A percentile compares a stretch with the other conserved stretches of the same genome.
These are phyloP conservation scores for Tupaia chinensis DNA, from an alignment of 2,113 vertebrate species.

Conservation along the genomic window DNA sequence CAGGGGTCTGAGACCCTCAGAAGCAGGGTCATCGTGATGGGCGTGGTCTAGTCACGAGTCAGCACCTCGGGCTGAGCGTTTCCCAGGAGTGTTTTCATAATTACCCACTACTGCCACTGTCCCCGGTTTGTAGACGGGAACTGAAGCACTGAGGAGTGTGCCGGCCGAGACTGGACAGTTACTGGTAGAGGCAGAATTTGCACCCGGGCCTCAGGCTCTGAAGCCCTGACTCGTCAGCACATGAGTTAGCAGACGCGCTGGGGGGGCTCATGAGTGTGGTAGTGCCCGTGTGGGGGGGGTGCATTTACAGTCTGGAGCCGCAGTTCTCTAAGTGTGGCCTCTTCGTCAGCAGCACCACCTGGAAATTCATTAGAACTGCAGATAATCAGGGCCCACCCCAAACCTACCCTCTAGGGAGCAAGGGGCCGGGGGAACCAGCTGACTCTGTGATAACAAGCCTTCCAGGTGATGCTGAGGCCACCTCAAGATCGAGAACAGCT, in stretches of 20 bases:
- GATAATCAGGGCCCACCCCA: accelerated
- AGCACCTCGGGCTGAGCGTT: too few relatives aligned
- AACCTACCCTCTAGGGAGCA: neutral
- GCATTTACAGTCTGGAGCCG: neutral
- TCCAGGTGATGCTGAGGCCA: neutral
- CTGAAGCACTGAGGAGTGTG: neutral
- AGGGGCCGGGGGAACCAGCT: too few relatives aligned
- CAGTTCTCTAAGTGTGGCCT: neutral
- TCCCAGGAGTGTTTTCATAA: neutral
- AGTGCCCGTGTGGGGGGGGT: too few relatives aligned
- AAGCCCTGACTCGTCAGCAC: neutral
- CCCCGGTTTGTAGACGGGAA: neutral
- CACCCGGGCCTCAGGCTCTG: too few relatives aligned
- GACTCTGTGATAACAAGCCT: neutral
- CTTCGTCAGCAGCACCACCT: neutral
- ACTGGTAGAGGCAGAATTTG: neutral
- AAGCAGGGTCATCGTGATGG: accelerated
- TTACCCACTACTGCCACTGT: neutral
- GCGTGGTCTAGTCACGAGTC: neutral
- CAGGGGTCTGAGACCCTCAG: neutral
- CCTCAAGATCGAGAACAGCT: neutral
- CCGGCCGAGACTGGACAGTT: neutral
- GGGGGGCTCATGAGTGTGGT: too few relatives aligned
- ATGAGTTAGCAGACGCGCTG: neutral
- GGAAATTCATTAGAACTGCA: neutral